A percentile compares a stretch with the other conserved stretches of the same genome.
Conservation (phyloP, 2,797 vertebrate genomes). For the Phataginus tricuspis region DNA sequence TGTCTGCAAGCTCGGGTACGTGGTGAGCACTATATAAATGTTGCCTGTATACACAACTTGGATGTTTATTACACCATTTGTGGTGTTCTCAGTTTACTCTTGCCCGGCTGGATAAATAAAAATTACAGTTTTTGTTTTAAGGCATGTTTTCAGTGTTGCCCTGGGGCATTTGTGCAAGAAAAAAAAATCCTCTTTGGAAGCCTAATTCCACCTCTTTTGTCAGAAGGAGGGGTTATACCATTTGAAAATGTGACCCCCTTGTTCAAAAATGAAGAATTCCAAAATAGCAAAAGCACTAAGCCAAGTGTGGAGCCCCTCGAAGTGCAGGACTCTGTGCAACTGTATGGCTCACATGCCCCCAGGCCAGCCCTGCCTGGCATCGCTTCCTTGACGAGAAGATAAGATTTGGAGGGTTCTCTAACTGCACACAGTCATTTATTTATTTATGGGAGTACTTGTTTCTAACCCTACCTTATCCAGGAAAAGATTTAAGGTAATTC, state of each 20-base stretch:
- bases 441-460: conserved; percentile 25
- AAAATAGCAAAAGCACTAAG: not conserved
- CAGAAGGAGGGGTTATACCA: not conserved
- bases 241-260: not conserved
- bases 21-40: not conserved
- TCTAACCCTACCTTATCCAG: not conserved
- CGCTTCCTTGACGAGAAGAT: not conserved
- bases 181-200: not conserved
- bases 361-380: not conserved
- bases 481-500: not conserved
- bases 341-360: rapidly evolving
- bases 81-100: not conserved
- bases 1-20: not conserved
- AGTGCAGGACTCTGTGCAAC: not conserved
- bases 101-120: not conserved
- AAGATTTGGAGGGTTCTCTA: not conserved
- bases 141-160: not conserved
- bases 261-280: not conserved
- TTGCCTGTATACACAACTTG: not conserved
- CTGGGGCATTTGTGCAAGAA: not conserved
- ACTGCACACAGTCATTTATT: not conserved
- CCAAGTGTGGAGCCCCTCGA: not conserved
- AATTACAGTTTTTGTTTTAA: not conserved
- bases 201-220: not conserved
- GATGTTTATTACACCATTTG: not conserved